phyloP scores from a whole-genome alignment of 2,797 vertebrate species.

The Malacoraja senta region DNA sequence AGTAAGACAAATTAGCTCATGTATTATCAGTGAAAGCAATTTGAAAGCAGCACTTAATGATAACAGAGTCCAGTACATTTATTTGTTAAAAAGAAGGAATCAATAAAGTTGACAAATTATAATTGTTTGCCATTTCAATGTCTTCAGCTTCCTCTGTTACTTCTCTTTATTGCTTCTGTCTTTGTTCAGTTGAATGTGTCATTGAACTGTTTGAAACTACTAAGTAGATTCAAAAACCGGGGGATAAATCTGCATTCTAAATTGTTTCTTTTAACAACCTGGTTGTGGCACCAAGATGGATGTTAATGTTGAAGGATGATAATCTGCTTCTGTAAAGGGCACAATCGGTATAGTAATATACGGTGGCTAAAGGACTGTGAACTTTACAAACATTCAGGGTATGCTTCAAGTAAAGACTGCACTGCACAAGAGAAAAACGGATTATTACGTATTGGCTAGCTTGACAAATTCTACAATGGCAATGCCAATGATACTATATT shows the following conservation, averaged over 20 bases:
- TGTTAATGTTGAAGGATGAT: neutral
- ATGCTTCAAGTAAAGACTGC: neutral
- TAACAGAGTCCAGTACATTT: slow-evolving; percentile 31
- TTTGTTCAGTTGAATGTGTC: slow-evolving; percentile 21
- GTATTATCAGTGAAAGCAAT: slow-evolving; percentile 36
- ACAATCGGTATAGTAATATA: neutral
- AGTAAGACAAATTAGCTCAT: slow-evolving; percentile 29
- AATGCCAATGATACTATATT: too few relatives aligned
- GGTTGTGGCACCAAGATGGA: neutral
- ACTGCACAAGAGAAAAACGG: neutral
- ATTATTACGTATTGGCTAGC: neutral
- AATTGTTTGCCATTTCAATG: slow-evolving; percentile 3
- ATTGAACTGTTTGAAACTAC: slow-evolving; percentile 27
- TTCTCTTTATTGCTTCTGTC: slow-evolving; percentile 25
- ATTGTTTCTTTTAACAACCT: neutral
- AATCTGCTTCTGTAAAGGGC: neutral
- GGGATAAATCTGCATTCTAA: neutral
- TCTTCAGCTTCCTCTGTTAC: slow-evolving; percentile 24
- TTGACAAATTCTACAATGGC: neutral
- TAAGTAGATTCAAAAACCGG: neutral
- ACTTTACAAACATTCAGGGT: neutral
- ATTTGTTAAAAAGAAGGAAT: slow-evolving; percentile 34
- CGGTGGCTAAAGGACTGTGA: neutral
- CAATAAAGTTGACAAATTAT: slow-evolving; percentile 38
- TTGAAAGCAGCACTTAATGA: slow-evolving; percentile 36